Percentiles rank a stretch among this genome's conserved stretches.
Evolutionary conservation across 2,797 vertebrate genomes (phyloP).

Genomic region (Taenioides sp.): DNA sequence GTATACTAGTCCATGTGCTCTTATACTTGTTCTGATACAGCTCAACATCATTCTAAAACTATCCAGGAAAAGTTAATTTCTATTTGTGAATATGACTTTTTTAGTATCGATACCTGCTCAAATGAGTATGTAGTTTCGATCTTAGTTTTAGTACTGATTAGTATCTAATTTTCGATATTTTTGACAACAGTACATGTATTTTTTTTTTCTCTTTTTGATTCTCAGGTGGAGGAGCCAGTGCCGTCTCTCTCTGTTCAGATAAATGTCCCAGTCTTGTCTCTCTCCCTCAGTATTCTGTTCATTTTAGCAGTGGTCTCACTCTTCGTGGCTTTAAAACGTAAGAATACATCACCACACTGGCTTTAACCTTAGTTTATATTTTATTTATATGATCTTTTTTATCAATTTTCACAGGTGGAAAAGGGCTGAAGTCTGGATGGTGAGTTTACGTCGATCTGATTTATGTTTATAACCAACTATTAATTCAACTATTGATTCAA

Average conservation of each 20-base stretch:
- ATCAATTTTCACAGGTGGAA: slow-evolving; percentile 55
- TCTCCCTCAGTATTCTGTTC: slow-evolving; percentile 67
- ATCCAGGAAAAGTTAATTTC: too few relatives aligned
- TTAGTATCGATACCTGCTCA: too few relatives aligned
- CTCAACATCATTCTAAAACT: too few relatives aligned
- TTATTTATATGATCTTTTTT: neutral
- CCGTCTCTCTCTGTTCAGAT: slow-evolving; percentile 72
- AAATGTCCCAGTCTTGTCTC: slow-evolving; percentile 72
- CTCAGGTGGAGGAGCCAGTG: slow-evolving; percentile 65
- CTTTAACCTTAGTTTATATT: neutral
- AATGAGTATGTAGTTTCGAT: too few relatives aligned
- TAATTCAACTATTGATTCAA: too few relatives aligned
- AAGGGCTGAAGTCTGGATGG: slow-evolving; percentile 65
- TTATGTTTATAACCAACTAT: too few relatives aligned
- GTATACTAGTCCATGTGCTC: too few relatives aligned
- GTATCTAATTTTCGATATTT: too few relatives aligned
- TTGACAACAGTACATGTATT: too few relatives aligned
- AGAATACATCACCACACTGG: neutral
- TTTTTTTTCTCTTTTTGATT: neutral
- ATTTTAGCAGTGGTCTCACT: slow-evolving; percentile 54
- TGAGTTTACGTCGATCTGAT: slow-evolving; percentile 47
- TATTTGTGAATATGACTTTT: too few relatives aligned
- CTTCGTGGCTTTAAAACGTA: slow-evolving; percentile 73
- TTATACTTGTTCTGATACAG: too few relatives aligned
- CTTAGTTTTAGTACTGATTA: too few relatives aligned